These are phyloP conservation scores for Cylindroiulus punctatus DNA, from an alignment of 2,888 invertebrate genomes.

Conservation along the genomic window DNA sequence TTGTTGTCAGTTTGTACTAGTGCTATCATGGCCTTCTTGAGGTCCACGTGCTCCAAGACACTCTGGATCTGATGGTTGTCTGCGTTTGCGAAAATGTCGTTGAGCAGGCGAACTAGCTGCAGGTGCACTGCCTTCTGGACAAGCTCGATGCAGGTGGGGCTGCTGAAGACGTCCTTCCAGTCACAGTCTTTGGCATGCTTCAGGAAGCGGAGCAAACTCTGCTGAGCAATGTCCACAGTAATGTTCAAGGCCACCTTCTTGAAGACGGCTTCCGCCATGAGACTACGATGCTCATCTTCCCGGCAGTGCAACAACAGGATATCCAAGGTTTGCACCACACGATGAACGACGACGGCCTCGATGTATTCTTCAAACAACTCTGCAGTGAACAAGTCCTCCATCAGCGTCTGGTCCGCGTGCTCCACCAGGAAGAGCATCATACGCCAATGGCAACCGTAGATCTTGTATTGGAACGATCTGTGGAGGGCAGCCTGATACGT, in stretches of 20 bases:
- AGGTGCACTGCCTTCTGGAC: not conserved
- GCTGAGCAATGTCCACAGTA: not conserved
- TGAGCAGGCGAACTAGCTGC: not conserved
- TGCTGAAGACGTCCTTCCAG: conserved; percentile 21
- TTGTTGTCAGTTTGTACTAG: not conserved
- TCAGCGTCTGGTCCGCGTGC: not conserved
- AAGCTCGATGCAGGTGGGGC: not conserved
- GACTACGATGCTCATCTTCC: not conserved
- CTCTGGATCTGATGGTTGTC: not conserved
- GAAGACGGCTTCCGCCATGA: not conserved
- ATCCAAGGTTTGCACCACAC: too few relatives aligned
- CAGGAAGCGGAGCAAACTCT: not conserved
- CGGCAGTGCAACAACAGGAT: not conserved
- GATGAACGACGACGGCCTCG: too few relatives aligned
- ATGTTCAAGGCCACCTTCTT: not conserved
- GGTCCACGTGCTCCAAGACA: not conserved
- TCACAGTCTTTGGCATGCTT: not conserved
- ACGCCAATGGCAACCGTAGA: not conserved
- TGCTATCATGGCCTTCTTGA: not conserved
- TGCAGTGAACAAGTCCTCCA: not conserved
- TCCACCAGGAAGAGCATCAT: conserved; percentile 11
- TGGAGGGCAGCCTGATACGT: not conserved
- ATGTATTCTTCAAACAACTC: not conserved
- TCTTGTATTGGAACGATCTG: not conserved
- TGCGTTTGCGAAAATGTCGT: not conserved